phyloP scores from a whole-genome alignment of 2,113 vertebrate species.

The Saguinus imperator region DNA sequence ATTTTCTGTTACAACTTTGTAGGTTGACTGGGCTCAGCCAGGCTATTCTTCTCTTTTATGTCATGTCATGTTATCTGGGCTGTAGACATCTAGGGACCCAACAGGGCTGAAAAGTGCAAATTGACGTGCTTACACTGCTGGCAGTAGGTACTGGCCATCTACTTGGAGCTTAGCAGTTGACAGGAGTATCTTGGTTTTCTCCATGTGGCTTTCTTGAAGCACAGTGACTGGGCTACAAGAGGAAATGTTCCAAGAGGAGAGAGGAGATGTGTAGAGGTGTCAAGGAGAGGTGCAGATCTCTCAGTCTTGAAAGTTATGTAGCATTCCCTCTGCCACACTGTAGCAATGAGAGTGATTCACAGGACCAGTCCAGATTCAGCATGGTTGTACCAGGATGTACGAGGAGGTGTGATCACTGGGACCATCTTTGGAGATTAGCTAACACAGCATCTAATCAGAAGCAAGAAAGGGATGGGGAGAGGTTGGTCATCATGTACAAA shows the following conservation, averaged over 20 bases:
- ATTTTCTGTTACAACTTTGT: conserved; percentile 14
- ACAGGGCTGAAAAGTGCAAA: background rate
- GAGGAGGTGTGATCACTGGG: background rate
- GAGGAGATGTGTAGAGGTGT: too few species aligned
- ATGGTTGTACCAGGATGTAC: background rate
- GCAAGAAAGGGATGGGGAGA: background rate
- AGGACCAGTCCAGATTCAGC: background rate
- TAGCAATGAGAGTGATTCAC: background rate
- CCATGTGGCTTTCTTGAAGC: background rate
- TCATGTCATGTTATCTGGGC: background rate
- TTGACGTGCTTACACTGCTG: background rate
- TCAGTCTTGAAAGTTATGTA: background rate
- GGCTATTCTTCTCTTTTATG: conserved; percentile 18
- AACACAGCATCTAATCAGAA: background rate
- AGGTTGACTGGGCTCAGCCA: background rate
- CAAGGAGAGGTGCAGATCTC: background rate
- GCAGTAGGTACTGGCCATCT: background rate
- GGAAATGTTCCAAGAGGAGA: background rate
- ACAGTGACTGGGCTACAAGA: background rate
- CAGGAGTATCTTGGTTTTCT: background rate
- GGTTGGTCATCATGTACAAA: background rate
- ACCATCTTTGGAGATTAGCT: background rate
- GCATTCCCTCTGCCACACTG: background rate
- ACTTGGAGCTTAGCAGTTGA: background rate
- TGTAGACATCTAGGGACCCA: background rate